Evolutionary conservation across 2,113 vertebrate species (phyloP).

Genomic region (Gymnorhina tibicen): DNA sequence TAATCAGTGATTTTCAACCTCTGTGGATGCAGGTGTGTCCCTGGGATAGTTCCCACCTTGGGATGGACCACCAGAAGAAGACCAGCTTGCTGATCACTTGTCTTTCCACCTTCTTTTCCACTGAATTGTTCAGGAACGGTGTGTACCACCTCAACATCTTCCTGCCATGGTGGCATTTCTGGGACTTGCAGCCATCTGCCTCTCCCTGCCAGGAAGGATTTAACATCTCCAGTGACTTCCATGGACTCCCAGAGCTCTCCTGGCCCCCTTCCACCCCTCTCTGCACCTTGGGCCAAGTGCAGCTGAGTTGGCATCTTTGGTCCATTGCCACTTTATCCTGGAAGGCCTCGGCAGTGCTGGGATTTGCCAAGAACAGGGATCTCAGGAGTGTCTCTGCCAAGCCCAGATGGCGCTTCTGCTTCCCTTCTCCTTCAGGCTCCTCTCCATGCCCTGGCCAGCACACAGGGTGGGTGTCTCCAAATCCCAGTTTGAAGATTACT

Average conservation of each 20-base stretch:
- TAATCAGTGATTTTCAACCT: not conserved
- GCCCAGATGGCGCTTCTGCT: conserved; percentile 26
- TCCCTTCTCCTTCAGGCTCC: not conserved
- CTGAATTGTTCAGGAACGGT: rapidly evolving
- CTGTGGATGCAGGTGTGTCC: not conserved
- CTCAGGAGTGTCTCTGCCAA: not conserved
- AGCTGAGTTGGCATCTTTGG: not conserved
- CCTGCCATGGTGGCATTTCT: not conserved
- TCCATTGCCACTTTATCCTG: not conserved
- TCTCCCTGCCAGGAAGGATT: not conserved
- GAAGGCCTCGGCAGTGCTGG: not conserved
- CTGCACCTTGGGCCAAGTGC: not conserved
- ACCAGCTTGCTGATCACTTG: not conserved
- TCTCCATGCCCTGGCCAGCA: not conserved
- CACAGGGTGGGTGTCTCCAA: not conserved
- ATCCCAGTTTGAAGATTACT: not conserved
- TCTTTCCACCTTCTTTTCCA: not conserved
- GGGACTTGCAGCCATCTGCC: rapidly evolving
- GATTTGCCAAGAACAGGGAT: conserved; percentile 21
- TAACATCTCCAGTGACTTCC: not conserved
- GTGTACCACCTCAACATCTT: not conserved
- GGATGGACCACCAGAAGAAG: not conserved
- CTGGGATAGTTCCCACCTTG: not conserved
- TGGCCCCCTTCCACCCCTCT: not conserved
- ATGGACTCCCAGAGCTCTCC: not conserved